Evolutionary conservation across 2,797 vertebrate genomes (phyloP).

Genomic region (Chloroceryle amazona): DNA sequence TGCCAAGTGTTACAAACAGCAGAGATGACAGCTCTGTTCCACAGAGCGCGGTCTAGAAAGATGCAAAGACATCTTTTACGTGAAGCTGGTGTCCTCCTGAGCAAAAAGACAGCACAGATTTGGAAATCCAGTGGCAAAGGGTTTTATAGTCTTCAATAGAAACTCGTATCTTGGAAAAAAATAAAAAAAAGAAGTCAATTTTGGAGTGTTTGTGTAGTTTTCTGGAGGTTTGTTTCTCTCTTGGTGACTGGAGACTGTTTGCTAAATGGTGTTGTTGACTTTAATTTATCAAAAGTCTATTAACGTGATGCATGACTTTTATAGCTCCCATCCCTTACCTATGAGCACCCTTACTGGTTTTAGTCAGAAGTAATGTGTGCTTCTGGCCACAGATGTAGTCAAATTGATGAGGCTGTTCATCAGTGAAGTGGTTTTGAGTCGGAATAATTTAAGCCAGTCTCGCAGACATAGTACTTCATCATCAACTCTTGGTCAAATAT

Average conservation of each 20-base stretch:
- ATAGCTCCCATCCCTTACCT: background rate
- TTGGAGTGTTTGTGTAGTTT: background rate
- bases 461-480: background rate
- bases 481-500: background rate
- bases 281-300: background rate
- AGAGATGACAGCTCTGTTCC: constrained; percentile 11
- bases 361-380: background rate
- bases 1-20: constrained; percentile 43
- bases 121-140: background rate
- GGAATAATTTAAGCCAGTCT: background rate
- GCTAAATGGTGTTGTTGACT: background rate
- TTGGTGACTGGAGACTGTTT: background rate
- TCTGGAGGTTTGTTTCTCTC: background rate
- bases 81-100: background rate
- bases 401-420: constrained; percentile 10
- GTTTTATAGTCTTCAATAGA: background rate
- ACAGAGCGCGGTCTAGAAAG: background rate
- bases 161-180: background rate
- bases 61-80: background rate
- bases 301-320: background rate
- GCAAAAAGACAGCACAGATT: background rate
- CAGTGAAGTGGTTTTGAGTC: background rate
- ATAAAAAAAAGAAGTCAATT: too few relatives aligned
- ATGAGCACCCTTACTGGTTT: background rate
- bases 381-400: background rate